These are phyloP conservation scores for Lathamus discolor DNA, from an alignment of 2,113 vertebrate species.

Conservation along the genomic window DNA sequence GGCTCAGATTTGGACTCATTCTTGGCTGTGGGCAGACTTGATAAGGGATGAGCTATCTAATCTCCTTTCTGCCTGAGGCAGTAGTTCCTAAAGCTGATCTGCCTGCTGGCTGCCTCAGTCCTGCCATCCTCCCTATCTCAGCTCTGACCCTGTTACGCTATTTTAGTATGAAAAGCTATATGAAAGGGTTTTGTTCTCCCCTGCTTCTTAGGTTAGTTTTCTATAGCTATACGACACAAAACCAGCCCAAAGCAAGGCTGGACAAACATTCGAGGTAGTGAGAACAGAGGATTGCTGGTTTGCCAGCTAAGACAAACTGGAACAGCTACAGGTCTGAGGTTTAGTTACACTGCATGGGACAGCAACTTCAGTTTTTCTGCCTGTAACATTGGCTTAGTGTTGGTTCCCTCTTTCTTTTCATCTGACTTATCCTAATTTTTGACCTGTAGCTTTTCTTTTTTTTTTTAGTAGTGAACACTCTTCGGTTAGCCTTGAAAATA, in stretches of 20 bases:
- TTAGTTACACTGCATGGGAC: neutral
- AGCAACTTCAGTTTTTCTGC: neutral
- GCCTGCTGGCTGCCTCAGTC: neutral
- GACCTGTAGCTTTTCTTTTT: neutral
- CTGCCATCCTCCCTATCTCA: neutral
- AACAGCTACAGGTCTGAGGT: neutral
- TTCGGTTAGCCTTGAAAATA: neutral
- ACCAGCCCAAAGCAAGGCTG: neutral
- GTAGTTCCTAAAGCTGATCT: neutral
- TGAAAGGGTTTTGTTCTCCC: constrained; percentile 10
- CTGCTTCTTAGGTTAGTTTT: neutral
- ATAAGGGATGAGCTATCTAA: neutral
- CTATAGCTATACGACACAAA: neutral
- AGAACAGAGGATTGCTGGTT: neutral
- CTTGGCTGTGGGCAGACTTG: neutral
- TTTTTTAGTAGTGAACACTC: neutral
- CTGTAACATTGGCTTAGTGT: neutral
- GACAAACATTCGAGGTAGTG: neutral
- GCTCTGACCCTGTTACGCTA: neutral
- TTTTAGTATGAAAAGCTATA: neutral
- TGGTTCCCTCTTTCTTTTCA: neutral
- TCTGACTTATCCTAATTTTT: neutral
- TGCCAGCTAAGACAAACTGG: neutral
- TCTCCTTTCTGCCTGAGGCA: neutral
- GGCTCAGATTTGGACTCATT: neutral